Percentiles rank a stretch among this genome's conserved stretches.
Conservation (phyloP, 2,888 invertebrate species). For the Tridacna gigas region DNA sequence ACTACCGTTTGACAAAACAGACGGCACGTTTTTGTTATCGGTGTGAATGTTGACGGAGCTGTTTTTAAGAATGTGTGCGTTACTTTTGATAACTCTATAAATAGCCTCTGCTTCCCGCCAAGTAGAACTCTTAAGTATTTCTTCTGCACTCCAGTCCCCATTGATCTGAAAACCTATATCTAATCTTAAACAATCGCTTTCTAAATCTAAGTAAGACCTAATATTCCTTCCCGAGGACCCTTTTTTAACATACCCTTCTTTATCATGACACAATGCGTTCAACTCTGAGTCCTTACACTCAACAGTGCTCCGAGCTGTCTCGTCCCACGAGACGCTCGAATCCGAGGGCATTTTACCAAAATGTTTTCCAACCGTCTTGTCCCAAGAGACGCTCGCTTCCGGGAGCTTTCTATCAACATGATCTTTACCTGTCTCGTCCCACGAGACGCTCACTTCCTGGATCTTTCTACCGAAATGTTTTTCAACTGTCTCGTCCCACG, state of each 20-base stretch:
- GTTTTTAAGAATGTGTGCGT: not conserved
- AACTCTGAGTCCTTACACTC: not conserved
- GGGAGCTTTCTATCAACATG: not conserved
- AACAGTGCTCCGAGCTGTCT: not conserved
- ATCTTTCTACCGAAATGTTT: not conserved
- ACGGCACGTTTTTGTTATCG: constrained; percentile 23
- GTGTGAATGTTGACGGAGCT: not conserved
- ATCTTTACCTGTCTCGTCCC: no score
- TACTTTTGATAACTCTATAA: not conserved
- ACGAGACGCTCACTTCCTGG: not conserved
- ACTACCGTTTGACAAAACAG: constrained; percentile 26
- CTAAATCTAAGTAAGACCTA: no score
- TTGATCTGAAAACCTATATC: not conserved
- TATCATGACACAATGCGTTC: not conserved
- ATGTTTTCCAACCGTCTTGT: no score
- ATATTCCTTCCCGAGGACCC: no score
- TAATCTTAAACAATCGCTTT: not conserved
- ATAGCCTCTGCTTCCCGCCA: constrained; percentile 8
- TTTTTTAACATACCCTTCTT: not conserved
- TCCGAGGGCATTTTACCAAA: not conserved
- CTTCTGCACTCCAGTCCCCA: not conserved
- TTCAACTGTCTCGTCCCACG: no score
- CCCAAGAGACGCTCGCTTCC: not conserved
- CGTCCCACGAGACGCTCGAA: not conserved
- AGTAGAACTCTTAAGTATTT: not conserved